phyloP scores from a whole-genome alignment of 2,797 vertebrate genomes.

The Otolemur crassicaudatus region DNA sequence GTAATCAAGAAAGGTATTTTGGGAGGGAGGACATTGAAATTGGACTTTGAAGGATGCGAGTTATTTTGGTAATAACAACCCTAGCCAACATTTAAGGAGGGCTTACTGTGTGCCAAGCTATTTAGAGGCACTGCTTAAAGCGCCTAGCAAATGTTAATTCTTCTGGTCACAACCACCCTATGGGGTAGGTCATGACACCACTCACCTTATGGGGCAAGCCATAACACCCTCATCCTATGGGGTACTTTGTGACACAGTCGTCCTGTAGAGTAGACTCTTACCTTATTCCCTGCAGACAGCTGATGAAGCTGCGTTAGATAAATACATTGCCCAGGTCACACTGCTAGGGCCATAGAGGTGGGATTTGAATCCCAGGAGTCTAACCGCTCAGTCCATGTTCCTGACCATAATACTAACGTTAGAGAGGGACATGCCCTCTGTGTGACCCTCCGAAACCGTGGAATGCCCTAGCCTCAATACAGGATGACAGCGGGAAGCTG shows the following conservation, averaged over 20 bases:
- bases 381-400: not conserved
- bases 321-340: not conserved
- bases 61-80: not conserved
- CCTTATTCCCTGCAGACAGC: not conserved
- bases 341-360: not conserved
- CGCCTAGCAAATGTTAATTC: not conserved
- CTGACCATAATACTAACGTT: not conserved
- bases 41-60: not conserved
- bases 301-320: not conserved
- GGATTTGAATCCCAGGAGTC: not conserved
- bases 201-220: not conserved
- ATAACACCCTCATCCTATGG: not conserved
- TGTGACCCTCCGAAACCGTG: not conserved
- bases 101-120: not conserved
- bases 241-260: not conserved
- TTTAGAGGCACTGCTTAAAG: not conserved
- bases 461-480: not conserved
- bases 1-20: slow-evolving; percentile 17
- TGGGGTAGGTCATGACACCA: not conserved
- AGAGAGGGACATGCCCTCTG: not conserved
- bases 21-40: not conserved
- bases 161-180: not conserved
- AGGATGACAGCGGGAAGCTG: not conserved
- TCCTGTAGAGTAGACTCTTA: not conserved
- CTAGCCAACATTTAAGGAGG: not conserved